phyloP scores from a whole-genome alignment of 2,113 vertebrate genomes.

The Sisor rabdophorus region DNA sequence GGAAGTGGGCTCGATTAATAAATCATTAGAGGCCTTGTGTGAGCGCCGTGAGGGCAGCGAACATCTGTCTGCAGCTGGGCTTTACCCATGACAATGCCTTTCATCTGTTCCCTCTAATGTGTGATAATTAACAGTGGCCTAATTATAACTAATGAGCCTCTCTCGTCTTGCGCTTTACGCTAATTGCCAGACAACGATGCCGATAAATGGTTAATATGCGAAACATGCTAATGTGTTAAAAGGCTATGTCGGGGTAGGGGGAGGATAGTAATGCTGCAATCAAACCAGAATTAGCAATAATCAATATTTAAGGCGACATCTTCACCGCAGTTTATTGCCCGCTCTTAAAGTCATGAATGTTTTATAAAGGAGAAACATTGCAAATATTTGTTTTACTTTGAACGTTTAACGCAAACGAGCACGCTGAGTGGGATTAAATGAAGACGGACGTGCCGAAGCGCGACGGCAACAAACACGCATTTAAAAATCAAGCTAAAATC shows the following conservation, averaged over 20 bases:
- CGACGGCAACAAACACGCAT: conserved; percentile 41
- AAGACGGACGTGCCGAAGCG: conserved; percentile 52
- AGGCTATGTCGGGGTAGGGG: conserved; percentile 58
- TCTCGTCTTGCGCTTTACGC: conserved; percentile 60
- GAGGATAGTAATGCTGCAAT: conserved; percentile 58
- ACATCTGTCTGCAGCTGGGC: conserved; percentile 55
- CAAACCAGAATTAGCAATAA: conserved; percentile 81
- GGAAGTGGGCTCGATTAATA: conserved; percentile 50
- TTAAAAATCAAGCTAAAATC: conserved; percentile 49
- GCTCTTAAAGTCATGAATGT: conserved; percentile 78
- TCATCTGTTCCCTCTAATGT: conserved; percentile 68
- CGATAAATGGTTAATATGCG: conserved; percentile 50
- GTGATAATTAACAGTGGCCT: conserved; percentile 79
- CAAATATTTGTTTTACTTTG: conserved; percentile 51
- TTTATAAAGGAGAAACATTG: conserved; percentile 71
- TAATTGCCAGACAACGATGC: conserved; percentile 68
- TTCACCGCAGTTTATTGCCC: conserved; percentile 72
- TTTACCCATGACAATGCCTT: conserved; percentile 49
- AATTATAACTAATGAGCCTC: conserved; percentile 86
- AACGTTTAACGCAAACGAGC: conserved; percentile 80
- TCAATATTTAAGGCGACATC: conserved; percentile 76
- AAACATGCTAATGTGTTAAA: conserved; percentile 66
- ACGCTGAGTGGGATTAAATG: conserved; percentile 79
- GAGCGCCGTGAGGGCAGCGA: conserved; percentile 40
- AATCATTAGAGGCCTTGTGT: conserved; percentile 46